Evolutionary conservation across 2,888 invertebrate species (phyloP).

Genomic region (Tipula confusa): DNA sequence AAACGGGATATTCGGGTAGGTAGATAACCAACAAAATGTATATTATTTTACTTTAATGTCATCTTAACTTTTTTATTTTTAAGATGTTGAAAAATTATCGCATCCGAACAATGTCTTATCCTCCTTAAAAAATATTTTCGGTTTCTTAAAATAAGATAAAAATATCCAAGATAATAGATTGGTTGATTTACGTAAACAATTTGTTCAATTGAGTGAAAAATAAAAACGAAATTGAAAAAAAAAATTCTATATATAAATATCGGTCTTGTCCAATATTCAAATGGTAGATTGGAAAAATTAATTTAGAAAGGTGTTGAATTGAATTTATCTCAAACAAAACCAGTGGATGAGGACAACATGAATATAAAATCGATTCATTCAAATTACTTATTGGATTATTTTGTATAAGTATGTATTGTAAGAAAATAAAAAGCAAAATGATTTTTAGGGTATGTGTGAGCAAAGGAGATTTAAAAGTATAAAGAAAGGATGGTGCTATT

Average conservation of each 20-base stretch:
- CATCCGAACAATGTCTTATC: neutral
- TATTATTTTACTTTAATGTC: neutral
- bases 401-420: neutral
- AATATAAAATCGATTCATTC: neutral
- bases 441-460: neutral
- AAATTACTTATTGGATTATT: conserved; percentile 8
- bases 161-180: neutral
- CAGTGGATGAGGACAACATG: neutral
- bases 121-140: neutral
- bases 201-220: conserved; percentile 29
- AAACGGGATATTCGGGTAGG: neutral
- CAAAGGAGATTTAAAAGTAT: neutral
- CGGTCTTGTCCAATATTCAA: conserved; percentile 25
- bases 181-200: conserved; percentile 30
- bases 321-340: neutral
- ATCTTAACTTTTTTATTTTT: neutral
- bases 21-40: neutral
- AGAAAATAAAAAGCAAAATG: neutral
- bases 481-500: neutral
- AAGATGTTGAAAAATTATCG: neutral
- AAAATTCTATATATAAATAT: neutral
- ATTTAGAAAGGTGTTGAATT: conserved; percentile 3
- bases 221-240: neutral
- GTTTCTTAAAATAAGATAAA: neutral
- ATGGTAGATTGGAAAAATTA: neutral